A percentile compares a stretch with the other conserved stretches of the same genome.
Conservation (phyloP, 2,797 vertebrate species). For the Pseudochromis fuscus region DNA sequence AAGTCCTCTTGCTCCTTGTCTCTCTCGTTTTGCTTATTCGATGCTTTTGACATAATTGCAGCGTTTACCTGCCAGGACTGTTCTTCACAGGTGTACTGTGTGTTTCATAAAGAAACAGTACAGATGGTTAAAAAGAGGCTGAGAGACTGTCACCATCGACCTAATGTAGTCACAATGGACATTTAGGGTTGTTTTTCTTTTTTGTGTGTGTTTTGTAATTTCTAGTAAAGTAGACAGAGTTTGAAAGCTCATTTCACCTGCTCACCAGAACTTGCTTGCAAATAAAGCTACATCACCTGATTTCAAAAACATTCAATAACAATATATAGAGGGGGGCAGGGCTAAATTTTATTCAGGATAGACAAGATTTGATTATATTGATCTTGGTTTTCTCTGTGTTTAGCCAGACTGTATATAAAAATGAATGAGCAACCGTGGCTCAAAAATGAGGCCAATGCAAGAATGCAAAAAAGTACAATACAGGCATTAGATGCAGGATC, state of each 20-base stretch:
- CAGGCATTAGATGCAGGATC: too few relatives aligned
- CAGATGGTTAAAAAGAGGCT: neutral
- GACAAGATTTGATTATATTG: too few relatives aligned
- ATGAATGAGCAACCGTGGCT: too few relatives aligned
- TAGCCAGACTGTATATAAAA: too few relatives aligned
- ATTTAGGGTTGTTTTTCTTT: too few relatives aligned
- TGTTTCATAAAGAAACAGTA: neutral
- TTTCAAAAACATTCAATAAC: too few relatives aligned
- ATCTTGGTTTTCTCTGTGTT: too few relatives aligned
- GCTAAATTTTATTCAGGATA: too few relatives aligned
- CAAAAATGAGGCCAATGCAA: too few relatives aligned
- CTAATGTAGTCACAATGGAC: neutral
- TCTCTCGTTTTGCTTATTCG: neutral
- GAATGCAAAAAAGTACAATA: too few relatives aligned
- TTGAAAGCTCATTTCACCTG: neutral
- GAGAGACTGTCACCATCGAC: neutral
- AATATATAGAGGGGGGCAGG: too few relatives aligned
- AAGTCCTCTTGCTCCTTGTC: neutral
- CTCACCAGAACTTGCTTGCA: neutral
- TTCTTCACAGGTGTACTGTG: neutral
- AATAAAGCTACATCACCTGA: neutral
- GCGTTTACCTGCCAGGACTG: neutral
- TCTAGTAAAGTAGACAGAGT: neutral
- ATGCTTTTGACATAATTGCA: neutral
- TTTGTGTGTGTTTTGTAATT: too few relatives aligned